Base-by-base conservation (phyloP, 2,113 vertebrate genomes). In the Coreoperca whiteheadi region DNA sequence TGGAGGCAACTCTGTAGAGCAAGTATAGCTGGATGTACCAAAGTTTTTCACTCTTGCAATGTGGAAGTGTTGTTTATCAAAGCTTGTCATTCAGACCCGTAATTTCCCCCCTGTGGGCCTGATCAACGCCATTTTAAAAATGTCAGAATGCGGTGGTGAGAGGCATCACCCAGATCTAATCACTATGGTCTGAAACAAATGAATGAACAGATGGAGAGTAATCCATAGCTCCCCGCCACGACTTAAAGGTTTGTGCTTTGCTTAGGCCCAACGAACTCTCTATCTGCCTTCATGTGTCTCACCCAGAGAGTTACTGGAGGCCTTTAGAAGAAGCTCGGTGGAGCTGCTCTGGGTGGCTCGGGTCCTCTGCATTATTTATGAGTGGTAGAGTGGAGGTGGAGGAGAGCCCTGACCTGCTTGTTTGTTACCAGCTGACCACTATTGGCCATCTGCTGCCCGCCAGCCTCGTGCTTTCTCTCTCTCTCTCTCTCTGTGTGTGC, bases 361-460 rank as follows among this genome's bases (percentile, higher is more conserved):
- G 25, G 70, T 69, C 63, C 68, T 60, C 66, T 93, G 82, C 87
- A 90, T 89, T 92, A 93, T 92, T 90, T 84, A 94, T 90, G 83
- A 88, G 72, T 34, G 64, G 56, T 74, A 65, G 86, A 72, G 74
- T 21, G 51, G 77, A 82, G 82, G 83, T 82, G 83, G 73, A 88
- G 83, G 86, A 86, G 67, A 85, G 87, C 28, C 54, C 85, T 92
- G 90, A 91, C 92, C 92, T 77, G 89, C 87, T 80, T 91, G 90
- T 93, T 91, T 92, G 73, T 85, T 87, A 91, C 87, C 84, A 91
- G 87, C 86, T 91, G 90, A 93, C 90, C 90, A 89, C 88, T 82
- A 82, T 83, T 88, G 92, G 86, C 94, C 95, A 95, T 95, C 94
- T 95, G 94, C 88, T 92, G 74, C 77, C 87, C 6, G 54, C 83